Evolutionary conservation across 2,888 invertebrate genomes (phyloP).

Genomic region (Leptopilina myrica): DNA sequence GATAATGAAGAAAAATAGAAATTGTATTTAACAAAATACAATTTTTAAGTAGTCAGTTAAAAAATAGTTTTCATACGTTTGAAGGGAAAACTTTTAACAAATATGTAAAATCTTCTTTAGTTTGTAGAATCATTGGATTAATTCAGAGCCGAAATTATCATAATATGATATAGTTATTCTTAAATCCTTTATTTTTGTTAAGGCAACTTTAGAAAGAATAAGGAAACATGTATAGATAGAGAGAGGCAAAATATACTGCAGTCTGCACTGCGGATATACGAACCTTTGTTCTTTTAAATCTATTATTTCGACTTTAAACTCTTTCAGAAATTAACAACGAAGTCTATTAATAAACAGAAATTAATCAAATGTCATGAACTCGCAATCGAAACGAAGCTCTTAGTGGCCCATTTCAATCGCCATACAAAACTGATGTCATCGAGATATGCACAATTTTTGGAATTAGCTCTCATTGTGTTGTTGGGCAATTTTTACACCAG

Average conservation of each 20-base stretch:
- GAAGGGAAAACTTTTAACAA: no score
- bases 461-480: no score
- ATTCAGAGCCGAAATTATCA: not conserved
- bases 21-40: no score
- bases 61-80: no score
- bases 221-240: conserved; percentile 3
- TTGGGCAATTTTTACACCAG: no score
- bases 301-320: conserved; percentile 43
- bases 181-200: not conserved
- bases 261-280: conserved; percentile 70
- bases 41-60: no score
- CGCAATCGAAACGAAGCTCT: no score
- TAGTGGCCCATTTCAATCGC: no score
- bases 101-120: not conserved
- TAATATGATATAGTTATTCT: conserved; percentile 30
- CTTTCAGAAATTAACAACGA: not conserved
- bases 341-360: not conserved
- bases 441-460: no score
- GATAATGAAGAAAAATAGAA: no score
- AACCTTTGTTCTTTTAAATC: conserved; percentile 40
- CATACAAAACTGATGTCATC: no score
- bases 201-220: not conserved
- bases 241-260: conserved; percentile 60
- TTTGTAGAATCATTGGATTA: not conserved
- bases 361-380: conserved; percentile 27